Base-by-base conservation (phyloP, 2,113 vertebrate genomes). In the Gobius niger region DNA sequence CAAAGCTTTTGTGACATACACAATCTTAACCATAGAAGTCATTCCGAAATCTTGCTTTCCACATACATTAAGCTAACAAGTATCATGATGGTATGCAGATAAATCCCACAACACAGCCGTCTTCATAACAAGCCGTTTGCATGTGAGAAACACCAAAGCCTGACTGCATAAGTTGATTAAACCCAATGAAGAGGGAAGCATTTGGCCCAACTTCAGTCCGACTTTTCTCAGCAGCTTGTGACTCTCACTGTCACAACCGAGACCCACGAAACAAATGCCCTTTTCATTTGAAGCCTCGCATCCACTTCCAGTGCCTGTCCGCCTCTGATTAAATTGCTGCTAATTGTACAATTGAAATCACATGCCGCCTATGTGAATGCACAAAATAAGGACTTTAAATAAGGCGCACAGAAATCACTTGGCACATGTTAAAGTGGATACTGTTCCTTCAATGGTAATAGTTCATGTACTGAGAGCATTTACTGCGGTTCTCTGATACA, bases 301-400 rank as follows among this genome's bases (percentile, higher is more conserved):
- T 86, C 83, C 83, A 81, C 68, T 62, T 60, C 47, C 77, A 80
- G 72, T 70, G 67, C 74, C 82, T 77, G 69, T 87, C 72, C 79
- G 67, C 78, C 42, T 65, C 82, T 93, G 82, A 93, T 91, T 91
- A 82, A 92, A 92, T 94, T 92, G 80, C 70, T 13, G 65, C 83
- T 90, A 92, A 92, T 94, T 69, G 80, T 76, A 86, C 85, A 91
- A 94, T 93, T 90, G 77, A 87, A 90, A 91, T 94, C 92, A 92
- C 91, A 93, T 92, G 91, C 65, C 83, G 60, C 34, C 40, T 42
- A 41, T 60, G 56, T 60, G 56, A 77, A 79, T 74, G 61, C 76
- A 86, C 75, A 82, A 78, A 91, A 88, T 84, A 71, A 81, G 65
- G 70, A 73, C 63, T 83, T 88, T 54, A 81, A 78, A 77, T 34